phyloP scores from a whole-genome alignment of 2,113 vertebrate genomes.

The Neolamprologus toae region DNA sequence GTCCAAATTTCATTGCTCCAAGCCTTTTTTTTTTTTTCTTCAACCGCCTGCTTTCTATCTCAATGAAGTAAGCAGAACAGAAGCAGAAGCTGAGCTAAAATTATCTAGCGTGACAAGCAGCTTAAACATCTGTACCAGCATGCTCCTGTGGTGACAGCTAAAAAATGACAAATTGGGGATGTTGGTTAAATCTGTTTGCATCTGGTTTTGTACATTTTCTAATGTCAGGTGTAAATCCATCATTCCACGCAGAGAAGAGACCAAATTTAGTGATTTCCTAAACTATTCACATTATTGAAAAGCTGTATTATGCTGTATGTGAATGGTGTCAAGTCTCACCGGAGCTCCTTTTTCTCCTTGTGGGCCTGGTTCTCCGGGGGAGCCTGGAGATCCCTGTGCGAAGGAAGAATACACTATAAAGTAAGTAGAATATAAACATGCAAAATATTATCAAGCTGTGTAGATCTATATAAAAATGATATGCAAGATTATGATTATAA shows the following conservation, averaged over 20 bases:
- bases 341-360: slow-evolving; percentile 81
- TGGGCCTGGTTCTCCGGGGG: slow-evolving; percentile 75
- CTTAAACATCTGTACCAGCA: background rate
- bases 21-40: background rate
- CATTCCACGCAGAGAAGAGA: background rate
- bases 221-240: background rate
- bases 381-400: slow-evolving; percentile 82
- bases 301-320: background rate
- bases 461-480: background rate
- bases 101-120: background rate
- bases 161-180: background rate
- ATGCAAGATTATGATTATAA: background rate
- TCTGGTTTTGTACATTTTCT: background rate
- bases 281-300: background rate
- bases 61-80: background rate
- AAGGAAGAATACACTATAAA: background rate
- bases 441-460: background rate
- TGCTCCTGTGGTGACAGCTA: background rate
- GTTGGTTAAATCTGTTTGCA: background rate
- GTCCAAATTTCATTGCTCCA: background rate
- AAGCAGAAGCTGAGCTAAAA: background rate
- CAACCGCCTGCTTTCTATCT: background rate
- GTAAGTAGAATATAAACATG: background rate
- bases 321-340: slow-evolving; percentile 66
- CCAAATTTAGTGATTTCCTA: background rate